Percentiles rank a stretch among this genome's conserved stretches.
Conservation (phyloP, 2,113 vertebrate genomes). For the Plecturocebus donacophilus region DNA sequence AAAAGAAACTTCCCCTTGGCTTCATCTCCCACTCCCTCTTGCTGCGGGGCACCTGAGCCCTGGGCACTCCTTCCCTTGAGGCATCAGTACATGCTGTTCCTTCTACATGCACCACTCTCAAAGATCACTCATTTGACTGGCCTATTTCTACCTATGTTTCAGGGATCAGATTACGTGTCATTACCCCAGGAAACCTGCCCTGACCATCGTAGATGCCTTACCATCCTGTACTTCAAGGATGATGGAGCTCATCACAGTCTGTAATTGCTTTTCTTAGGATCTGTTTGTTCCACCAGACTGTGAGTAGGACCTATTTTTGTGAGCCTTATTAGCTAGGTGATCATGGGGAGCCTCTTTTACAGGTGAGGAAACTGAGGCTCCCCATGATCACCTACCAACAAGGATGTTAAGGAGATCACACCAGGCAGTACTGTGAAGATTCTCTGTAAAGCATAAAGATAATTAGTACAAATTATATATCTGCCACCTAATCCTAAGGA, state of each 20-base stretch:
- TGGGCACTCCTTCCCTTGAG: neutral
- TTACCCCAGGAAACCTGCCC: neutral
- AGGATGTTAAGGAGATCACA: neutral
- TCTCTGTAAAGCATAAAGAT: neutral
- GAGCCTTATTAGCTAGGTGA: neutral
- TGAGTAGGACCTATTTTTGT: neutral
- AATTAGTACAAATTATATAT: neutral
- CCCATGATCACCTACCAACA: neutral
- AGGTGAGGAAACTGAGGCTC: too few relatives aligned
- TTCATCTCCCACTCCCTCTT: neutral
- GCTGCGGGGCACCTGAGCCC: fast-evolving
- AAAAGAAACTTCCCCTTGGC: neutral
- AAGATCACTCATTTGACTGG: neutral
- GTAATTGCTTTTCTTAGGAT: neutral
- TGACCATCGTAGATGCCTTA: neutral
- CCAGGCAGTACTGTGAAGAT: neutral
- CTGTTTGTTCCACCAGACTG: neutral
- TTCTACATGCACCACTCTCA: fast-evolving
- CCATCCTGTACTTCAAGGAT: neutral
- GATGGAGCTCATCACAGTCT: neutral
- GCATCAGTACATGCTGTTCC: fast-evolving
- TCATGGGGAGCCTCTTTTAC: neutral
- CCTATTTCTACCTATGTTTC: neutral
- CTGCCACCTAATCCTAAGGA: neutral
- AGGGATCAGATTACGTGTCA: neutral